Evolutionary conservation across 2,113 vertebrate species (phyloP), one percentile per base, ranked within the genome.

Genomic region (Rhipidura dahli): DNA sequence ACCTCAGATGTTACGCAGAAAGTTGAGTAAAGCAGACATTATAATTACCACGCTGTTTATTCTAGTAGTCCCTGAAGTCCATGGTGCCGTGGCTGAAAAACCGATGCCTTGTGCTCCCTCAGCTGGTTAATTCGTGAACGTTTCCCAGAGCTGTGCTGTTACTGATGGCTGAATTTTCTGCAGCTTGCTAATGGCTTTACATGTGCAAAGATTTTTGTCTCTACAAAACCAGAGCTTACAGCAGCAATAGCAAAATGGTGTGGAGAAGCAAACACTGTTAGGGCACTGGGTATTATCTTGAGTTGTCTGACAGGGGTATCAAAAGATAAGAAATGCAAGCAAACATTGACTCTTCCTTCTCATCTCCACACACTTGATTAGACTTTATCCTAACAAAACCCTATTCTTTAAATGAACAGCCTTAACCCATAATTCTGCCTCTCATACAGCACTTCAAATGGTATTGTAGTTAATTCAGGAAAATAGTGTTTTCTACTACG

Each of bases 121-220:
- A 91, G 87, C 94, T 95, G 95, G 94, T 65, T 90, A 70, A 70
- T 65, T 71, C 18, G 3, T 27, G 78, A 94, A 94, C 10, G 11
- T 66, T 83, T 88, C 88, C 60, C 45, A 69, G 81, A 69, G 65
- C 66, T 47, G 1, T 1, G 1, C 28, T 51, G 1, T 31, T 51
- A n/a, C 31, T 39, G 37, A 44, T 2, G n/a, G n/a, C 24, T 88
- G 56, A 54, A 56, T 83, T 86, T 70, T 68, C 31, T 20, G 6
- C 18, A 80, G 63, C 37, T 76, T 10, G 3, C 42, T 80, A 24
- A 37, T 47, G 24, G 9, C n/a, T 60, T 83, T 71, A 33, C 15
- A 40, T 13, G 8, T 37, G 64, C 65, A 78, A 84, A 78, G 35
- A 22, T 23, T 33, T 11, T 63, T 73, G 20, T 59, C 21, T 18